phyloP scores from a whole-genome alignment of 2,888 invertebrate species.

The Yponomeuta plumbellus region DNA sequence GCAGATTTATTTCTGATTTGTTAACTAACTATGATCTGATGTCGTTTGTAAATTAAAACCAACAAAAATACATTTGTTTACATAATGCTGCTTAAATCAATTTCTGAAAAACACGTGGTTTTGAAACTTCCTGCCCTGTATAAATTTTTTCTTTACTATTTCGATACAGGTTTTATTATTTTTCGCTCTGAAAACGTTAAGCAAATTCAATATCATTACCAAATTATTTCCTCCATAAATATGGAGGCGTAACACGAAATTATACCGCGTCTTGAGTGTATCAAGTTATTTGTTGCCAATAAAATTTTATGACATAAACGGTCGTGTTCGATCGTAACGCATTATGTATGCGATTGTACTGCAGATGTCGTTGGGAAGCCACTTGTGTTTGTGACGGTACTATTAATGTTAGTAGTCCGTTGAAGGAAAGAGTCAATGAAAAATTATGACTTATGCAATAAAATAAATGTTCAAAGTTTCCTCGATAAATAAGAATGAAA shows the following conservation, averaged over 20 bases:
- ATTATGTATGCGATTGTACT: slow-evolving; percentile 30
- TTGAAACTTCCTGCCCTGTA: too few relatives aligned
- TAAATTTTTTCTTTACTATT: too few relatives aligned
- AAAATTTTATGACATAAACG: slow-evolving; percentile 32
- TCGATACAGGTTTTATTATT: too few relatives aligned
- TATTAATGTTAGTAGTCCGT: not conserved
- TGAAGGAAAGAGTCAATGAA: not conserved
- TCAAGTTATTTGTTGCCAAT: slow-evolving; percentile 34
- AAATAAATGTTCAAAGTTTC: not conserved
- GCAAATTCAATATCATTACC: not conserved
- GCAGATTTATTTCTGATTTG: too few relatives aligned
- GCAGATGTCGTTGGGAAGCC: slow-evolving; percentile 22
- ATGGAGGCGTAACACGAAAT: slow-evolving; percentile 31
- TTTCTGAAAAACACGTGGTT: too few relatives aligned
- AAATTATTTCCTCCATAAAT: slow-evolving; percentile 1
- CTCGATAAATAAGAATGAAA: too few relatives aligned
- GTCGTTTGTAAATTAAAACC: too few relatives aligned
- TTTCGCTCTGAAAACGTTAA: too few relatives aligned
- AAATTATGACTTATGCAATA: not conserved
- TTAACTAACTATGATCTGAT: too few relatives aligned
- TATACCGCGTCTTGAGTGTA: slow-evolving; percentile 28
- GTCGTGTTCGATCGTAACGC: slow-evolving; percentile 25
- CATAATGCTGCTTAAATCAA: too few relatives aligned
- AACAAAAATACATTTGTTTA: too few relatives aligned
- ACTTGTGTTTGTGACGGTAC: slow-evolving; percentile 14